phyloP scores from a whole-genome alignment of 1,140 invertebrate species.

The Macrocentrus cingulum region DNA sequence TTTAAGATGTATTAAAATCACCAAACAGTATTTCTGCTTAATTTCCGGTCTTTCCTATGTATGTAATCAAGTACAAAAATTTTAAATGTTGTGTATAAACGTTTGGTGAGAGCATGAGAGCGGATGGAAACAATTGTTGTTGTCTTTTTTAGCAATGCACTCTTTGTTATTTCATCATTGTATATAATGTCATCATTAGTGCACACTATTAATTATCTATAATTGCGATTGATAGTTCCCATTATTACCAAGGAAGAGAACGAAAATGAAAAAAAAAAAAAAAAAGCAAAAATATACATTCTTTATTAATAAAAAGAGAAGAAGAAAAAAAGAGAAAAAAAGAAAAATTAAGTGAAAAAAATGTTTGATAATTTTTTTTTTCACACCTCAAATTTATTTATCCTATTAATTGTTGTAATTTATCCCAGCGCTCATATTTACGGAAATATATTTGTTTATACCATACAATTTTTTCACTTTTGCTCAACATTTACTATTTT shows the following conservation, averaged over 20 bases:
- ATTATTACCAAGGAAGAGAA: slow-evolving; percentile 52
- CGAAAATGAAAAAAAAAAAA: slow-evolving; percentile 31
- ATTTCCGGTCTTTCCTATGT: no score
- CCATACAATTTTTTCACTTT: no score
- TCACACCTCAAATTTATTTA: no score
- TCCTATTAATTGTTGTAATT: no score
- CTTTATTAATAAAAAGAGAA: slow-evolving; percentile 45
- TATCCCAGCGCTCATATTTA: no score
- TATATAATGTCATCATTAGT: slow-evolving; percentile 58
- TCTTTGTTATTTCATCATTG: slow-evolving; percentile 56
- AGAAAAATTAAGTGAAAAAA: no score
- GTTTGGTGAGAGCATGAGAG: slow-evolving; percentile 21
- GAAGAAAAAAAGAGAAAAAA: not conserved
- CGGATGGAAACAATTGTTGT: slow-evolving; percentile 26
- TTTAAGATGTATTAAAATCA: no score
- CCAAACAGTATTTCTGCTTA: no score
- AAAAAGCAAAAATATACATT: slow-evolving; percentile 56
- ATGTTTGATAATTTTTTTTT: not conserved
- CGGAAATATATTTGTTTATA: no score
- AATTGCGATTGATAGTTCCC: slow-evolving; percentile 52
- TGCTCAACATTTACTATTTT: no score
- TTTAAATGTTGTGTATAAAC: slow-evolving; percentile 17
- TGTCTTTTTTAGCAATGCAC: slow-evolving; percentile 28
- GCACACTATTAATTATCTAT: slow-evolving; percentile 51
- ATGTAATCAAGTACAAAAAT: slow-evolving; percentile 39